These are phyloP conservation scores for Schlechtendalia chinensis DNA, from an alignment of 1,140 invertebrate species.

Conservation along the genomic window DNA sequence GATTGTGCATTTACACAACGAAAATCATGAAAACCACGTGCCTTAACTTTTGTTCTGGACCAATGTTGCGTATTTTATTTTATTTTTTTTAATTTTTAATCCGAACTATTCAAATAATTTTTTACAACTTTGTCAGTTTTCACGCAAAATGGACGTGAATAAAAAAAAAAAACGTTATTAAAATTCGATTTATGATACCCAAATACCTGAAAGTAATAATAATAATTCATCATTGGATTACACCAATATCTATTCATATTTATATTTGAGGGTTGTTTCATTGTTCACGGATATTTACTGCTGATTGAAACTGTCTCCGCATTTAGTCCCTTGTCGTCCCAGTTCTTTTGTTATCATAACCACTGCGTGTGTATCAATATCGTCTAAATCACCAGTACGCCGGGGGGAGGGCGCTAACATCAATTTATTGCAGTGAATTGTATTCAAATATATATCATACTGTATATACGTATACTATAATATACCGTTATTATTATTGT, in stretches of 20 bases:
- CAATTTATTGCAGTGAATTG: not conserved
- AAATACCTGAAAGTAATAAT: constrained; percentile 20
- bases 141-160: too few species aligned
- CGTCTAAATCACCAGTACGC: not conserved
- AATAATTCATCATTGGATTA: constrained; percentile 40
- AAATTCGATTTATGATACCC: constrained; percentile 26
- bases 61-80: not conserved
- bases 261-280: constrained; percentile 6
- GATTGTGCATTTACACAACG: not conserved
- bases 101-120: constrained; percentile 21
- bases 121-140: not conserved
- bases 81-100: constrained; percentile 16
- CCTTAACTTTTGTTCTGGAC: not conserved
- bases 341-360: constrained; percentile 19
- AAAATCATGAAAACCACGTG: not conserved
- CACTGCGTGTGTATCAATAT: not conserved
- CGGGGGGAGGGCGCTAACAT: not conserved
- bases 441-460: not conserved
- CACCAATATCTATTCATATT: not conserved
- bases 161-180: not conserved
- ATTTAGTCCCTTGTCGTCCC: constrained; percentile 13
- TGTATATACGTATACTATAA: too few species aligned
- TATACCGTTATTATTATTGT: not conserved
- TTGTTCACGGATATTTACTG: constrained; percentile 48
- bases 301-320: constrained; percentile 45